phyloP scores from a whole-genome alignment of 2,888 invertebrate genomes.

The Athalia cordata region DNA sequence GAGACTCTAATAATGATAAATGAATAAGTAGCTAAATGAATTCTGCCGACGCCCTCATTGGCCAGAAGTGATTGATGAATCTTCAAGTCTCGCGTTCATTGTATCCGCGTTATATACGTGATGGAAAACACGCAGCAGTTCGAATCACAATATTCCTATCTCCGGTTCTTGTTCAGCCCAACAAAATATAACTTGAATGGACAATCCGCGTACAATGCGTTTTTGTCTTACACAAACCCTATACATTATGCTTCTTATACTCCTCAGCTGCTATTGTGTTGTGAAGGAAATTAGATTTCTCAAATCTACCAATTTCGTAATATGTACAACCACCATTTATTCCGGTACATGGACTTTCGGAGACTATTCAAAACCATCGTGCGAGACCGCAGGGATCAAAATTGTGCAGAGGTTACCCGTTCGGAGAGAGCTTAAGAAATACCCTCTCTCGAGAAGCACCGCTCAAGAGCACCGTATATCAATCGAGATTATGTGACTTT shows the following conservation, averaged over 20 bases:
- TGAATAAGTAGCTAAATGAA: slow-evolving; percentile 71
- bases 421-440: not conserved
- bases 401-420: too few species aligned
- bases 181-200: not conserved
- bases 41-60: slow-evolving; percentile 68
- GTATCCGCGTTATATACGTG: slow-evolving; percentile 45
- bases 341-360: too few species aligned
- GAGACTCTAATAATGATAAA: slow-evolving; percentile 70
- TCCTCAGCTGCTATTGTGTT: not conserved
- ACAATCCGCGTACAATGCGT: slow-evolving; percentile 13
- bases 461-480: slow-evolving; percentile 59
- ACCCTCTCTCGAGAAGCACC: slow-evolving; percentile 20
- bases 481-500: slow-evolving; percentile 68
- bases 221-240: too few species aligned
- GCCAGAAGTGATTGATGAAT: slow-evolving; percentile 67
- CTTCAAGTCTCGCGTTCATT: slow-evolving; percentile 47
- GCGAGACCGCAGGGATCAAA: not conserved
- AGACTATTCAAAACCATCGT: not conserved
- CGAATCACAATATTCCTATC: slow-evolving; percentile 41
- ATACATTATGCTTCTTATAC: too few species aligned
- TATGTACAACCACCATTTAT: too few species aligned
- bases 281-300: not conserved
- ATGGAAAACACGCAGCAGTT: slow-evolving; percentile 26
- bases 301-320: not conserved
- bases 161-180: slow-evolving; percentile 5